phyloP scores from a whole-genome alignment of 2,888 invertebrate genomes.

The Odontocolon sp. region DNA sequence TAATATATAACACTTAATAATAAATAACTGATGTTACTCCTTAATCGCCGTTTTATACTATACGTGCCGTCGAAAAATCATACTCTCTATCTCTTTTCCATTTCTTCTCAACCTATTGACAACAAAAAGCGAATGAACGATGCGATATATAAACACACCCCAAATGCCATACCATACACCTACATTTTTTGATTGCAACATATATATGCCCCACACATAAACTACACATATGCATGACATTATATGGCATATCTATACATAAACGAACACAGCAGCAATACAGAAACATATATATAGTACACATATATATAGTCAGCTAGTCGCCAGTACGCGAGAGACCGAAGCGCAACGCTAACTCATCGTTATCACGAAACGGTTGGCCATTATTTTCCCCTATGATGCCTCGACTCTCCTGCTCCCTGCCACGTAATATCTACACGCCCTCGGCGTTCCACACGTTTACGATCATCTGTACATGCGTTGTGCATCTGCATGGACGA shows the following conservation, averaged over 20 bases:
- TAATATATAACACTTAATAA: no score
- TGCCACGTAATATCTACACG: constrained; percentile 20
- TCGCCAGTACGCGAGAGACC: constrained; percentile 57
- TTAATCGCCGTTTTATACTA: background rate
- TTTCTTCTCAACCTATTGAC: background rate
- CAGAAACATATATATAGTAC: background rate
- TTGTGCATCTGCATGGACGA: constrained; percentile 35
- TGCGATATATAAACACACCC: background rate
- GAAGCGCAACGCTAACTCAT: constrained; percentile 77
- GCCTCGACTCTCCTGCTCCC: constrained; percentile 45
- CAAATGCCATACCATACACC: no score
- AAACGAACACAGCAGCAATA: background rate
- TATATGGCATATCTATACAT: background rate
- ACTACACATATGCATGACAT: constrained; percentile 1
- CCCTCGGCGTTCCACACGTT: constrained; percentile 22
- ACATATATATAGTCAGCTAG: constrained; percentile 26
- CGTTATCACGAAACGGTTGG: constrained; percentile 78
- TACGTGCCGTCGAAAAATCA: background rate
- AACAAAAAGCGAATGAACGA: constrained; percentile 7
- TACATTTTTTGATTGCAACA: background rate
- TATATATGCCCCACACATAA: background rate
- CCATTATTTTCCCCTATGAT: constrained; percentile 77
- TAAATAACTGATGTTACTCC: background rate
- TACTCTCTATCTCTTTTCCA: background rate
- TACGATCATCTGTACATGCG: constrained; percentile 10